These are phyloP conservation scores for Thecophora atra DNA, from an alignment of 2,888 invertebrate species.

Conservation along the genomic window DNA sequence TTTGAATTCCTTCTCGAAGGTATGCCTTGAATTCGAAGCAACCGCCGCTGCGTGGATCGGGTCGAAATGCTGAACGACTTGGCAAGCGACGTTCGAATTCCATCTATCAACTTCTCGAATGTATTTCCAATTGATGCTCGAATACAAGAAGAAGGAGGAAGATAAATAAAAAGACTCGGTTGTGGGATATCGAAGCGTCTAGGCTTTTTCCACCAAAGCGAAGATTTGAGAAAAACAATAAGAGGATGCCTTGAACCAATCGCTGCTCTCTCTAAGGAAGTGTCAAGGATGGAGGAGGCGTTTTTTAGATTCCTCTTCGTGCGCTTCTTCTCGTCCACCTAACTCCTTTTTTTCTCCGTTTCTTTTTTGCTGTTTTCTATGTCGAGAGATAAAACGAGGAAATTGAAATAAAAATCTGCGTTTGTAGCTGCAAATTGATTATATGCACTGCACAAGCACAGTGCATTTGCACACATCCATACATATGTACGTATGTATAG, in stretches of 20 bases:
- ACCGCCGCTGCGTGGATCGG: not conserved
- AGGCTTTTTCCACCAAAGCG: not conserved
- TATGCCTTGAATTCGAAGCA: constrained; percentile 20
- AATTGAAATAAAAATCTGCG: constrained; percentile 35
- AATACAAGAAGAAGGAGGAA: not conserved
- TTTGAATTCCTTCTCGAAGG: constrained; percentile 18
- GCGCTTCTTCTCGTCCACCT: not conserved
- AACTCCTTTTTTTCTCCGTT: not conserved
- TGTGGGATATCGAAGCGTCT: not conserved
- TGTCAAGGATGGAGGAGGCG: not conserved
- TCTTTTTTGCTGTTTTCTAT: not conserved
- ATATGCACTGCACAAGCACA: too few relatives aligned
- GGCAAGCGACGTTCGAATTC: constrained; percentile 3
- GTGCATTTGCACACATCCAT: constrained; percentile 26
- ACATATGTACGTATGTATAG: constrained; percentile 24
- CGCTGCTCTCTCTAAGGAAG: not conserved
- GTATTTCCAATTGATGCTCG: constrained; percentile 32
- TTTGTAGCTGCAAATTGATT: constrained; percentile 35
- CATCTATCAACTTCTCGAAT: constrained; percentile 19
- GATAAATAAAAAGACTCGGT: not conserved
- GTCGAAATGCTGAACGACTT: not conserved
- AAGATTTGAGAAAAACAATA: not conserved
- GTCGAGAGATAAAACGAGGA: not conserved
- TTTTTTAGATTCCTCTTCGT: not conserved
- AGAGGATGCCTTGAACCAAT: not conserved